Conservation (phyloP, 2,888 invertebrate genomes). For the Pachydiplax longipennis region DNA sequence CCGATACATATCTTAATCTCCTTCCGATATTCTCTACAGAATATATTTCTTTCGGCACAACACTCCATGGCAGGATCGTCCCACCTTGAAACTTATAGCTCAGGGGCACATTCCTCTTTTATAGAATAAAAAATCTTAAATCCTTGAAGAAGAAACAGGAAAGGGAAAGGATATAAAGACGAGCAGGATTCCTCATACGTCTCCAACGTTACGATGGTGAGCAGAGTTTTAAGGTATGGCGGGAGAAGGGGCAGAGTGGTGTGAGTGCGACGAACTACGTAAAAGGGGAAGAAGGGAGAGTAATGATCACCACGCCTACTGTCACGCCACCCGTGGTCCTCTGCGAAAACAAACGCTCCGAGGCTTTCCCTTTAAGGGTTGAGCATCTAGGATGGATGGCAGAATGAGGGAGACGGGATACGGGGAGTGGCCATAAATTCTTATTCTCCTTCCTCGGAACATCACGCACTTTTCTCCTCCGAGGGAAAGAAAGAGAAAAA, state of each 20-base stretch:
- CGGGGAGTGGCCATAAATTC: slow-evolving; percentile 2
- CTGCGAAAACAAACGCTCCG: slow-evolving; percentile 35
- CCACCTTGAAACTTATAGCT: background rate
- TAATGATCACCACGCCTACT: slow-evolving; percentile 45
- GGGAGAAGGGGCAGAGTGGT: background rate
- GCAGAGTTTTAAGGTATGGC: background rate
- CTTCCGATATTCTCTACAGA: background rate
- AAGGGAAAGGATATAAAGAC: background rate
- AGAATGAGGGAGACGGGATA: background rate
- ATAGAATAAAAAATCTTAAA: background rate
- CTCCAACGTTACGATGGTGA: background rate
- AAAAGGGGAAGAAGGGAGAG: background rate
- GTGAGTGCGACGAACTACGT: background rate
- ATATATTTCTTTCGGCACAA: background rate
- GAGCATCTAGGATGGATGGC: background rate
- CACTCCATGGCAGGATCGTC: background rate
- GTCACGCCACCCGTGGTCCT: slow-evolving; percentile 38
- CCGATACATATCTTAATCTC: too few species aligned
- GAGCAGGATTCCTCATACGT: background rate
- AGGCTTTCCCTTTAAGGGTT: slow-evolving; percentile 37
- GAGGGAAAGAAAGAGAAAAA: background rate
- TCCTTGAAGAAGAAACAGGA: background rate
- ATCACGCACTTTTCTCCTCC: background rate
- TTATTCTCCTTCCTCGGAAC: background rate
- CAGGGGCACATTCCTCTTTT: background rate